Evolutionary conservation across 53 echinoderm and acorn worm genomes (phyloP).

Genomic region (Patiria pectinifera): DNA sequence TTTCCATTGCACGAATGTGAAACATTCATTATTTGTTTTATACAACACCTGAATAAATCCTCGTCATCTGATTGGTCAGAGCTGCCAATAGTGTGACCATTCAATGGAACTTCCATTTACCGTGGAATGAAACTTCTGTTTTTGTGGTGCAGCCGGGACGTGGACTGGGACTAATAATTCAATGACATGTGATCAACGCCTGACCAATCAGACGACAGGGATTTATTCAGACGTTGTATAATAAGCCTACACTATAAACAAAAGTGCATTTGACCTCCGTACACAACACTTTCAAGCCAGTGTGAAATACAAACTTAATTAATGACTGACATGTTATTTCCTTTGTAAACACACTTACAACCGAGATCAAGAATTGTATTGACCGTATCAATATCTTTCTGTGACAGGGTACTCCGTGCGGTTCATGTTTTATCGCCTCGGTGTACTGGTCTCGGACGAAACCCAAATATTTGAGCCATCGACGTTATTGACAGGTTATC

Average conservation of each 20-base stretch:
- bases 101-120: too few relatives aligned
- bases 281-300: not conserved
- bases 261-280: not conserved
- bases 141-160: too few relatives aligned
- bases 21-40: too few relatives aligned
- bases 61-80: too few relatives aligned
- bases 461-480: constrained; percentile 52
- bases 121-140: too few relatives aligned
- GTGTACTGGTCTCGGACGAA: not conserved
- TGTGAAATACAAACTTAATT: not conserved
- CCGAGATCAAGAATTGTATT: constrained; percentile 17
- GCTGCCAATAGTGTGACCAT: too few relatives aligned
- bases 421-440: not conserved
- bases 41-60: too few relatives aligned
- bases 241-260: not conserved
- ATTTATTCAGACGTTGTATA: not conserved
- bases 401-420: not conserved
- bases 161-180: too few relatives aligned
- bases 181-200: too few relatives aligned
- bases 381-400: constrained; percentile 44
- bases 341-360: not conserved
- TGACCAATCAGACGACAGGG: too few relatives aligned
- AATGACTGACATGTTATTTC: not conserved
- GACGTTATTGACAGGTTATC: constrained; percentile 34
- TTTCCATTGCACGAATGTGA: too few relatives aligned